phyloP scores from a whole-genome alignment of 2,113 vertebrate species.

The Tylochromis polylepis region DNA sequence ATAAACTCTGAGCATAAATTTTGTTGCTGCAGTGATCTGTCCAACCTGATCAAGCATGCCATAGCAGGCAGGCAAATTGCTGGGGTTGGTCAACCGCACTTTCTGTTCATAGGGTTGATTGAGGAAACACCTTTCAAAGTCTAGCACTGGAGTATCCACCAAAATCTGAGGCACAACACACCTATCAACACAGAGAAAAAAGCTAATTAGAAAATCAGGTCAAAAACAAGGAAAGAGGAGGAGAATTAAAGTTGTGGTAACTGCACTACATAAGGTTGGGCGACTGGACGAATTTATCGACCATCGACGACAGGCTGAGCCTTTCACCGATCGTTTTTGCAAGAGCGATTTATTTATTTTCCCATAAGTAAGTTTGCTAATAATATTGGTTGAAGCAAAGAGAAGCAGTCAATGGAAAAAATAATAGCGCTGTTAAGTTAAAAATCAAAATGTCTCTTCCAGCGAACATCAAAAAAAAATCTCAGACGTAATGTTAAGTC shows the following conservation, averaged over 20 bases:
- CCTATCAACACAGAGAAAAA: conserved; percentile 54
- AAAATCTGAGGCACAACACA: conserved; percentile 77
- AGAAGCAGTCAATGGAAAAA: too few relatives aligned
- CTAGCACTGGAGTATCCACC: conserved; percentile 62
- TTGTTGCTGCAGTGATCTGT: not conserved
- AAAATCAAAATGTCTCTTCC: too few relatives aligned
- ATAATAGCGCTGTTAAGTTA: too few relatives aligned
- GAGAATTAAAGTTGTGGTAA: not conserved
- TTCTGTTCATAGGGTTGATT: conserved; percentile 58
- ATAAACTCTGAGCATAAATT: not conserved
- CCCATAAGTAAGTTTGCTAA: too few relatives aligned
- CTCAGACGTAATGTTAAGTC: too few relatives aligned
- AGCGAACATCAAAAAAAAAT: too few relatives aligned
- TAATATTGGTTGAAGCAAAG: too few relatives aligned
- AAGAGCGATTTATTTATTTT: too few relatives aligned
- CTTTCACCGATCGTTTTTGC: too few relatives aligned
- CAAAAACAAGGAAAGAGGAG: not conserved
- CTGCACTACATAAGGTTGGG: too few relatives aligned
- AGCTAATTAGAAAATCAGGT: not conserved
- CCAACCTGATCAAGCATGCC: conserved; percentile 75
- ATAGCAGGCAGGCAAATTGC: conserved; percentile 73
- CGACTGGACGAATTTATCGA: too few relatives aligned
- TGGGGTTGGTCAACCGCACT: conserved; percentile 74
- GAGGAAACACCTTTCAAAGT: conserved; percentile 79
- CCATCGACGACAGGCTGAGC: too few relatives aligned